These are phyloP conservation scores for Liposcelis brunnea DNA, from an alignment of 2,888 invertebrate genomes.

Conservation along the genomic window DNA sequence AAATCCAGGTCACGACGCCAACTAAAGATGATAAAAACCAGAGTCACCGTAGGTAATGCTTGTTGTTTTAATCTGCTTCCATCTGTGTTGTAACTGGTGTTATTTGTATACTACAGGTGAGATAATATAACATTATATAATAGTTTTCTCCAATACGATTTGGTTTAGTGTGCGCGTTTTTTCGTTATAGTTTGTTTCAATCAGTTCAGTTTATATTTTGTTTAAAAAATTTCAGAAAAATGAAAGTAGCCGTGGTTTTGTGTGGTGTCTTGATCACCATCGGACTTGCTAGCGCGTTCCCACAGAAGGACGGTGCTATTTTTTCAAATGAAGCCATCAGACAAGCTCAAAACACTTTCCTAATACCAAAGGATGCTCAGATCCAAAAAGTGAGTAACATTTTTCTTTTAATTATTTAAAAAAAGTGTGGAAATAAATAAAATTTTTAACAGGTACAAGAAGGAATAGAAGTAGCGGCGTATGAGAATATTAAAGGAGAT, in stretches of 20 bases:
- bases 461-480: slow-evolving; percentile 70
- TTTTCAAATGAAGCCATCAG: slow-evolving; percentile 75
- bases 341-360: slow-evolving; percentile 68
- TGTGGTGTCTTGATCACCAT: neutral
- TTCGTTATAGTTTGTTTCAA: too few species aligned
- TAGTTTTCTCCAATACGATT: too few species aligned
- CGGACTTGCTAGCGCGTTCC: neutral
- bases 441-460: slow-evolving; percentile 47
- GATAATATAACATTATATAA: too few species aligned
- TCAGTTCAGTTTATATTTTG: too few species aligned
- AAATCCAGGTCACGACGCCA: too few species aligned
- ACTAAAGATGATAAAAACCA: too few species aligned
- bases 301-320: slow-evolving; percentile 52
- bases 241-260: neutral
- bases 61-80: too few species aligned
- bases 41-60: too few species aligned
- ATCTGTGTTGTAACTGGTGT: too few species aligned
- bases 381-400: slow-evolving; percentile 60
- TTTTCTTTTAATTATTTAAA: too few species aligned
- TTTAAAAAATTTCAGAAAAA: slow-evolving; percentile 1
- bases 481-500: slow-evolving; percentile 71
- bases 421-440: slow-evolving; percentile 4
- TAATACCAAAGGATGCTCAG: slow-evolving; percentile 71
- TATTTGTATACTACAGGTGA: too few species aligned
- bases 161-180: too few species aligned